Evolutionary conservation across 2,888 invertebrate species (phyloP).

Genomic region (Schrankia costaestrigalis): DNA sequence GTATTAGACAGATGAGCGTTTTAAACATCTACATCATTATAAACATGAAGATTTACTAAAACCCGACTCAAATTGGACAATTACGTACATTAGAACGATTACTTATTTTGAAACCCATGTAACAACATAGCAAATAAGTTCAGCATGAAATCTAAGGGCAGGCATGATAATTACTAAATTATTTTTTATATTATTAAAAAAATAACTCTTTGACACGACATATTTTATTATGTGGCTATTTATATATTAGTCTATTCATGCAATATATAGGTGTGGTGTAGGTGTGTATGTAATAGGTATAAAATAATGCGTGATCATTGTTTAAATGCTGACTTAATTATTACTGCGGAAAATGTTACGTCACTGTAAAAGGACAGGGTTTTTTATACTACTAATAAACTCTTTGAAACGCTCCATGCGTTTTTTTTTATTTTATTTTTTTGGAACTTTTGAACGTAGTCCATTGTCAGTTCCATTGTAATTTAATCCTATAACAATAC

Average conservation of each 20-base stretch:
- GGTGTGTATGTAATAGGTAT: slow-evolving; percentile 13
- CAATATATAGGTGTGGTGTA: slow-evolving; percentile 23
- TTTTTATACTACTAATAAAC: neutral
- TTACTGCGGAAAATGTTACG: slow-evolving; percentile 8
- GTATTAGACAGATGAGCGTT: too few relatives aligned
- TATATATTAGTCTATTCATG: slow-evolving; percentile 25
- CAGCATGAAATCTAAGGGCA: too few relatives aligned
- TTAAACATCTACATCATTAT: too few relatives aligned
- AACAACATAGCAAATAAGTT: too few relatives aligned
- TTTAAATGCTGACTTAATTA: slow-evolving; percentile 32
- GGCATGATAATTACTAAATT: too few relatives aligned
- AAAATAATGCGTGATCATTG: slow-evolving; percentile 24
- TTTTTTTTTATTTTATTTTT: too few relatives aligned
- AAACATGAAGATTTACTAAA: neutral
- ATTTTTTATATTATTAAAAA: neutral
- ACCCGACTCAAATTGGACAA: neutral
- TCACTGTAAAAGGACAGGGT: slow-evolving; percentile 2
- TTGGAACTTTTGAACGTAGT: too few relatives aligned
- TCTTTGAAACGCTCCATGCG: too few relatives aligned
- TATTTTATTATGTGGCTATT: slow-evolving; percentile 6
- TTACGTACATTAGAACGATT: neutral
- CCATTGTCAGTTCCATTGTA: too few relatives aligned
- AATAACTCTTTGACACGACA: slow-evolving; percentile 26
- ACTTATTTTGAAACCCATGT: neutral
- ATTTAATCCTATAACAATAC: too few relatives aligned